Conservation (phyloP, 2,113 vertebrate genomes). For the Sebastes schlegelii region DNA sequence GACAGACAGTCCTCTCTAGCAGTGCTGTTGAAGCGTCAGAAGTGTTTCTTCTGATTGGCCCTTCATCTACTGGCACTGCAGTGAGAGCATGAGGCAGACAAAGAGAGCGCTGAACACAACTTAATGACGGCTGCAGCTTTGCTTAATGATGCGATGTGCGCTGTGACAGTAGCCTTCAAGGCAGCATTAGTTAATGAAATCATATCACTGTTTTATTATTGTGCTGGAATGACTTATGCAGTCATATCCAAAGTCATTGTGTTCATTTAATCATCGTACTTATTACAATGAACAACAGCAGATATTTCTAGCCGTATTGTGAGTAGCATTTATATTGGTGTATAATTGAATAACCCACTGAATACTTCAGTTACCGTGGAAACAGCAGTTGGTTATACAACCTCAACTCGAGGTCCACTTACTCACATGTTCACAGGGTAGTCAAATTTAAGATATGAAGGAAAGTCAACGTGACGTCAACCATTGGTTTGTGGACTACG, state of each 20-base stretch:
- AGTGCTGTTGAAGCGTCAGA: conserved; percentile 21
- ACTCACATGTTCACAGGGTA: background rate
- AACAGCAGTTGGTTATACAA: background rate
- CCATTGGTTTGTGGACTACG: too few relatives aligned
- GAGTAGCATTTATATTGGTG: background rate
- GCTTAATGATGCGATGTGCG: background rate
- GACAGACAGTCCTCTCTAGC: background rate
- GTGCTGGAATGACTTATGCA: conserved; percentile 5
- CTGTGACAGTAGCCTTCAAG: conserved; percentile 1
- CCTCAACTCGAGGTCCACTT: background rate
- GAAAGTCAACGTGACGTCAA: too few relatives aligned
- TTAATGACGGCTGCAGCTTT: conserved; percentile 27
- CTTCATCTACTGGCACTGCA: conserved; percentile 14
- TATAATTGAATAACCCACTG: background rate
- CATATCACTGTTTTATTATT: conserved; percentile 8
- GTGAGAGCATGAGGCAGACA: background rate
- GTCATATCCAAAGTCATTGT: conserved; percentile 1
- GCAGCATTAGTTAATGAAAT: conserved; percentile 15
- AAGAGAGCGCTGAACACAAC: background rate
- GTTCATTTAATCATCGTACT: background rate
- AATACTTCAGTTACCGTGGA: background rate
- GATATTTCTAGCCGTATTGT: background rate
- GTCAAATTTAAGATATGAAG: too few relatives aligned
- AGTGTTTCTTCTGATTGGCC: conserved; percentile 34
- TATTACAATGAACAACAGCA: conserved; percentile 4